These are phyloP conservation scores for Rhinichthys klamathensis DNA, from an alignment of 2,113 vertebrate genomes.

Conservation along the genomic window DNA sequence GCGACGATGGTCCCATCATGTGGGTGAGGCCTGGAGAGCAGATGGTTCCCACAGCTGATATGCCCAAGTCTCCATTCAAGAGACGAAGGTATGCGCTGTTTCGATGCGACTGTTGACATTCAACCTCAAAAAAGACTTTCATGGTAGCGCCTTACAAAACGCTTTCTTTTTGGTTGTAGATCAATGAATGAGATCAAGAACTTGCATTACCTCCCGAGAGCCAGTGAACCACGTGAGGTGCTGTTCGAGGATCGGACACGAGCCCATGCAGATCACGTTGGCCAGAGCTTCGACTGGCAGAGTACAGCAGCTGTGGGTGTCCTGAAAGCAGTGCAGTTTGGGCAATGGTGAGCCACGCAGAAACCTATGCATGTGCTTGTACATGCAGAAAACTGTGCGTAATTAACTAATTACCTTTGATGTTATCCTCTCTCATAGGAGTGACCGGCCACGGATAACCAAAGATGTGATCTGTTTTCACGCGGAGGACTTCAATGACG, in stretches of 20 bases:
- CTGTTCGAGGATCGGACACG: constrained; percentile 96
- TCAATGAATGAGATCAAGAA: constrained; percentile 99
- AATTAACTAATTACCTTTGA: neutral
- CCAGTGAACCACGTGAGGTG: constrained; percentile 94
- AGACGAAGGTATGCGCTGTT: constrained; percentile 82
- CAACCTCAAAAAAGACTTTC: neutral
- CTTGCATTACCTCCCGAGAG: constrained; percentile 94
- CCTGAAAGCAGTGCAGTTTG: constrained; percentile 95
- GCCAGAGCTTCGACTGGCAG: constrained; percentile 98
- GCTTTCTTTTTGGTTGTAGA: constrained; percentile 65
- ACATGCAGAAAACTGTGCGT: neutral
- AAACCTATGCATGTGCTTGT: neutral
- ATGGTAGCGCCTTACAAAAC: neutral
- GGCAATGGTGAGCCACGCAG: constrained; percentile 84
- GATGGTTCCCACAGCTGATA: constrained; percentile 97
- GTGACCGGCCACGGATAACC: constrained; percentile 90
- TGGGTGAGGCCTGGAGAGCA: constrained; percentile 98
- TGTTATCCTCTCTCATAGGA: constrained; percentile 71
- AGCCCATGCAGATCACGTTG: constrained; percentile 95
- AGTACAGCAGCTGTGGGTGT: constrained; percentile 97
- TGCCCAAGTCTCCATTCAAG: constrained; percentile 99
- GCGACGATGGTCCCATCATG: constrained; percentile 97
- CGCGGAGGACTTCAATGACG: constrained; percentile 94
- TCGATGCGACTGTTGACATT: neutral
- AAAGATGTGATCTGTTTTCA: constrained; percentile 99